Evolutionary conservation across 2,888 invertebrate genomes (phyloP), one percentile per base, ranked within the genome.

Genomic region (Lepidocyrtoides sp.): DNA sequence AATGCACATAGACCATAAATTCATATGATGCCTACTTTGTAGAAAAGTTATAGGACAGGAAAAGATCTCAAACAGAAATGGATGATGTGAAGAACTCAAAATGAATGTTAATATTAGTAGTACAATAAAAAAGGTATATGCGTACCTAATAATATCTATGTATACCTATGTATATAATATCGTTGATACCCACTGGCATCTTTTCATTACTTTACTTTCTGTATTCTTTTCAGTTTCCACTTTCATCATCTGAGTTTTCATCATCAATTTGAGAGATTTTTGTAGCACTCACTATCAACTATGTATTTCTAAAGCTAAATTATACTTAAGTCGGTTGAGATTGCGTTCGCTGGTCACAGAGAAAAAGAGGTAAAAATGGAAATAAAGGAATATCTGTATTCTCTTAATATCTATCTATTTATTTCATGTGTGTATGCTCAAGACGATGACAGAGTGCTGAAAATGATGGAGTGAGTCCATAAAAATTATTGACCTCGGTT

Each of bases 401-500:
- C 17, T 41, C 32, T 44, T 72, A 69, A 23, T 26, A 41, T 7
- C 44, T 14, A 20, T 72, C 44, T 72, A 41, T 72, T 23, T 72
- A 23, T 72, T 8, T 23, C 23, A 20, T 44, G 1, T 44, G 23
- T 72, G 72, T 14, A 72, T 72, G 72, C 44, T 72, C 36, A 79
- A 79, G 79, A 87, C 87, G 72, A 36, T 82, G 72, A 89, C 81
- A 44, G 89, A 86, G 32, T 12, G 66, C 72, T 89, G 72, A 57
- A 72, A 77, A 89, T 89, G 89, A 89, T 89, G 60, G 89, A 89
- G 72, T 81, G 82, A 82, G 82, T 72, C 89, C 82, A 89, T 89
- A 81, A 89, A 87, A 89, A 89, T 89, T 89, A 89, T 89, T 89
- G 82, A 89, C 89, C 89, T 89, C 82, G 79, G 81, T 82, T 89